These are phyloP conservation scores for Papilio elwesi DNA, from an alignment of 2,888 invertebrate species.

Conservation along the genomic window DNA sequence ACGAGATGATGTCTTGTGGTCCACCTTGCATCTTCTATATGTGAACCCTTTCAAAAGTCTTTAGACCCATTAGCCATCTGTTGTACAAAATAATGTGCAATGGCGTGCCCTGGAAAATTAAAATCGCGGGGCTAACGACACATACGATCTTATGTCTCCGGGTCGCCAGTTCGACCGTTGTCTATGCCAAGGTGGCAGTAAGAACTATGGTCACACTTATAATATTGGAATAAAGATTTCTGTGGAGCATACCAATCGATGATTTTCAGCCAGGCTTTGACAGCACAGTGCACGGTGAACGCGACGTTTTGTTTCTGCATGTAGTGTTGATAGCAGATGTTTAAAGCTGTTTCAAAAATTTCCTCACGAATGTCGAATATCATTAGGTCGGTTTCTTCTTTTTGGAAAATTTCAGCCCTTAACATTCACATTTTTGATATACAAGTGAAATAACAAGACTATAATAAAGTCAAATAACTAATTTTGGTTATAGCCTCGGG, in stretches of 20 bases:
- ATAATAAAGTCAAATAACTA: neutral
- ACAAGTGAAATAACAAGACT: neutral
- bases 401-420: conserved; percentile 75
- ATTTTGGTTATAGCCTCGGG: too few species aligned
- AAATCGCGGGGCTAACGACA: too few species aligned
- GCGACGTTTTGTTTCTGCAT: conserved; percentile 67
- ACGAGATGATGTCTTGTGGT: too few species aligned
- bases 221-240: neutral
- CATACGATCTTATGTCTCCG: too few species aligned
- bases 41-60: too few species aligned
- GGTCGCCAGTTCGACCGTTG: too few species aligned
- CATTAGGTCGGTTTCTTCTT: conserved; percentile 72
- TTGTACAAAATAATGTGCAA: too few species aligned
- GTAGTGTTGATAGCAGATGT: conserved; percentile 63
- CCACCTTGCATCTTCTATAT: too few species aligned
- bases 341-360: conserved; percentile 65
- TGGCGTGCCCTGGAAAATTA: too few species aligned
- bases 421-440: neutral
- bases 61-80: too few species aligned
- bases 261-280: conserved; percentile 72
- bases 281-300: conserved; percentile 72
- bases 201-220: neutral
- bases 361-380: conserved; percentile 76
- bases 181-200: too few species aligned
- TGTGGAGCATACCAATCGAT: conserved; percentile 63